Conservation (phyloP, 2,888 invertebrate genomes). For the Drosophila mimica region DNA sequence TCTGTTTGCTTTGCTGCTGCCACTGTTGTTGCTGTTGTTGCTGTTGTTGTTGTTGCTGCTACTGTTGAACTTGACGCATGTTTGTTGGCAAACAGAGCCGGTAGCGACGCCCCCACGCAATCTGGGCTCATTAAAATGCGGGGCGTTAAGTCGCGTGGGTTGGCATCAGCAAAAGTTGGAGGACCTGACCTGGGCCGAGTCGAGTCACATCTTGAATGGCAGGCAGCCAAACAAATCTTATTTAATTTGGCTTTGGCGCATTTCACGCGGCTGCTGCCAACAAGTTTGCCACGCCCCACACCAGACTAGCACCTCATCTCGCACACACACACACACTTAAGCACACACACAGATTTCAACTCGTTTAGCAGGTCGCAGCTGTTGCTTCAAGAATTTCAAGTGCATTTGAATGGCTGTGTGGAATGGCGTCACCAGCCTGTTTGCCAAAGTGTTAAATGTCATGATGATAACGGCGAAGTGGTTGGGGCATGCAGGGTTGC, state of each 20-base stretch:
- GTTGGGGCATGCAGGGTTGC: not conserved
- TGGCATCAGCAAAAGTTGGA: conserved; percentile 70
- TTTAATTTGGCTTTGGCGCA: conserved; percentile 78
- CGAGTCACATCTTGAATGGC: conserved; percentile 64
- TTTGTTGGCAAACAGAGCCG: conserved; percentile 75
- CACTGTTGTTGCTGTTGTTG: conserved; percentile 29
- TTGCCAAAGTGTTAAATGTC: conserved; percentile 81
- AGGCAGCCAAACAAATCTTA: conserved; percentile 79
- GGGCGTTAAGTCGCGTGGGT: conserved; percentile 63
- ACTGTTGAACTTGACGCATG: conserved; percentile 76
- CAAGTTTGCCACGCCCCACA: conserved; percentile 32
- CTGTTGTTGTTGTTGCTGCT: conserved; percentile 29
- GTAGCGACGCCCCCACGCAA: conserved; percentile 23
- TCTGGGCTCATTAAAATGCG: conserved; percentile 75
- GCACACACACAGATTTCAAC: conserved; percentile 25
- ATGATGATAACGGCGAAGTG: conserved; percentile 52
- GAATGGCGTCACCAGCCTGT: conserved; percentile 52
- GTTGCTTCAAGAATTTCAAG: conserved; percentile 79
- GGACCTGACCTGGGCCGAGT: conserved; percentile 56
- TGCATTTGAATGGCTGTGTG: conserved; percentile 75
- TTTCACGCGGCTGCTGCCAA: conserved; percentile 67
- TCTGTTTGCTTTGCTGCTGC: conserved; percentile 22
- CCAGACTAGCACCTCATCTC: not conserved
- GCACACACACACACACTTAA: conserved; percentile 2
- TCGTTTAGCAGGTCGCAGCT: conserved; percentile 71